Evolutionary conservation across 2,113 vertebrate genomes (phyloP), one percentile per base, ranked within the genome.

Genomic region (Brevimyrus niger): DNA sequence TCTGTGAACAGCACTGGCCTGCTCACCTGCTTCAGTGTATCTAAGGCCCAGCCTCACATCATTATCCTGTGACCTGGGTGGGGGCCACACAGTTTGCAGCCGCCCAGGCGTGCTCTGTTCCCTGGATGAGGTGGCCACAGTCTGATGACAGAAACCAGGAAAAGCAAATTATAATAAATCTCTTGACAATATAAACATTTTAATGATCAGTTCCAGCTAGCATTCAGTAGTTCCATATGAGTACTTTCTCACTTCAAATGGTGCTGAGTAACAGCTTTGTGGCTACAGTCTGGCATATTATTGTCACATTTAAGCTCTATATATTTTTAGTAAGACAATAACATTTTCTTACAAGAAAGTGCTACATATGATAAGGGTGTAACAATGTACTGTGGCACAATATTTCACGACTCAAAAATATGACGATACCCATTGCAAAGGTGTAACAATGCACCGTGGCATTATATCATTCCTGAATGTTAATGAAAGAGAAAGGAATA

Each of bases 1-100:
- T 80, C 35, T 76, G 46, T 27, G 3, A 83, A 80, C 55, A 35
- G 27, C 19, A 38, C 50, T 90, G 11, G 23, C 23, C 27, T 73
- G 3, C 88, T 44, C 96, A 99, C 98, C 98, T 97, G 98, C 98
- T 97, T 99, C 98, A 15, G 98, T 99, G 93, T 99, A 99, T 93
- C 98, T 99, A 76, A 99, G 93, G 90, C 98, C 97, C 89, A 99
- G 96, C 95, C 98, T 98, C 88, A 97, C 96, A 94, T 98, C 98
- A 91, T 97, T 92, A 0, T 97, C 93, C 23, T 95, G 96, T 92
- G 96, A 93, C 94, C 96, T 98, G 17, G 97, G 96, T 50, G 98
- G 98, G 0, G 98, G 98, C 98, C 98, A 99, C 89, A 99, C 94
- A 31, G 97, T 97, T 90, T 98, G 97, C 76, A 99, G 96, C 93